phyloP scores from a whole-genome alignment of 2,888 invertebrate genomes.

The Phaedon cochleariae region DNA sequence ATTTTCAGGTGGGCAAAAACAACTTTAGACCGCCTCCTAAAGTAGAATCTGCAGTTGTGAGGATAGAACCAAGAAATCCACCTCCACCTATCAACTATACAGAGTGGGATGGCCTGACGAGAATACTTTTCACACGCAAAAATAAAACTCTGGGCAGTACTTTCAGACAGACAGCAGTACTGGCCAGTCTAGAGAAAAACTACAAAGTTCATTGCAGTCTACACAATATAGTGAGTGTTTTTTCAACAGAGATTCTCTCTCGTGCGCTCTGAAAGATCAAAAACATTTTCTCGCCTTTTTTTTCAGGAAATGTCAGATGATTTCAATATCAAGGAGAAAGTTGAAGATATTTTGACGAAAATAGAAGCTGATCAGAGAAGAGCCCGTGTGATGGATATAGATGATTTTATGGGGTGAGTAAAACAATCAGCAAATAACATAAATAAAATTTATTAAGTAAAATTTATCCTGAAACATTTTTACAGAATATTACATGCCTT shows the following conservation, averaged over 20 bases:
- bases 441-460: slow-evolving; percentile 34
- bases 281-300: not conserved
- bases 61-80: slow-evolving; percentile 97
- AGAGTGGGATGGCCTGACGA: slow-evolving; percentile 98
- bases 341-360: slow-evolving; percentile 76
- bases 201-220: slow-evolving; percentile 89
- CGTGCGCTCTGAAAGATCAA: not conserved
- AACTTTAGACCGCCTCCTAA: slow-evolving; percentile 99
- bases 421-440: slow-evolving; percentile 16
- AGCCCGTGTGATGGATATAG: slow-evolving; percentile 93
- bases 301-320: slow-evolving; percentile 77
- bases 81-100: slow-evolving; percentile 95
- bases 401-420: slow-evolving; percentile 86
- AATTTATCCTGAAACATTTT: slow-evolving; percentile 37
- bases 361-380: slow-evolving; percentile 78
- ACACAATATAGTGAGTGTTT: slow-evolving; percentile 73
- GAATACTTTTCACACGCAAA: slow-evolving; percentile 94
- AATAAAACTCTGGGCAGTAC: slow-evolving; percentile 94
- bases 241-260: not conserved
- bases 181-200: slow-evolving; percentile 89
- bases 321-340: slow-evolving; percentile 83
- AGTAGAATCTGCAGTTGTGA: slow-evolving; percentile 97
- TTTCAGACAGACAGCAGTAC: slow-evolving; percentile 86
- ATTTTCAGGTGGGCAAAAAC: slow-evolving; percentile 97
- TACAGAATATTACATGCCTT: slow-evolving; percentile 68